Conservation (phyloP, 2,888 invertebrate genomes). For the Drosophila anomalata region DNA sequence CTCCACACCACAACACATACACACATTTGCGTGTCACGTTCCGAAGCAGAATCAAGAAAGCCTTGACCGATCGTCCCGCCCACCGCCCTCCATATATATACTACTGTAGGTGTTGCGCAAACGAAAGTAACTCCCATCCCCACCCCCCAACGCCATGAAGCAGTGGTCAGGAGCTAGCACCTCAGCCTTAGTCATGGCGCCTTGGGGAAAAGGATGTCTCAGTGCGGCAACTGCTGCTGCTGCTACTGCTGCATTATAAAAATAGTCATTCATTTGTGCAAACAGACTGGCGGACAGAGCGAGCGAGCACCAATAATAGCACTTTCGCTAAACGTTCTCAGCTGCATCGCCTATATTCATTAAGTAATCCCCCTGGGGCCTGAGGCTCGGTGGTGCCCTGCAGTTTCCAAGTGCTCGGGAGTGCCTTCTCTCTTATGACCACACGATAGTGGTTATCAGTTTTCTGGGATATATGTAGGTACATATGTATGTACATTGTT, state of each 20-base stretch:
- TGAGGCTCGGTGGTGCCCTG: conserved; percentile 2
- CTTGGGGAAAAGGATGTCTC: conserved; percentile 16
- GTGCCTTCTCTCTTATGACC: background rate
- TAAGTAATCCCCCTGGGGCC: conserved; percentile 55
- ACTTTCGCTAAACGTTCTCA: conserved; percentile 61
- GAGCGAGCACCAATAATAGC: conserved; percentile 55
- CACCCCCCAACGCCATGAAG: background rate
- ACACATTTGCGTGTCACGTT: conserved; percentile 64
- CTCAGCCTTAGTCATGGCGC: conserved; percentile 21
- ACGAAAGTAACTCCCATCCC: conserved; percentile 32
- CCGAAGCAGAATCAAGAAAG: conserved; percentile 41
- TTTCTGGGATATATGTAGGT: background rate
- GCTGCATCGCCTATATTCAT: conserved; percentile 52
- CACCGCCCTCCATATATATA: conserved; percentile 14
- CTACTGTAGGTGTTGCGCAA: conserved; percentile 58
- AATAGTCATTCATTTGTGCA: conserved; percentile 51
- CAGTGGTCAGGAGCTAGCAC: conserved; percentile 13
- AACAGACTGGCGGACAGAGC: conserved; percentile 4
- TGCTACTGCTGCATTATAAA: conserved; percentile 24
- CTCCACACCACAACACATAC: conserved; percentile 13
- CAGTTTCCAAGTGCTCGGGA: conserved; percentile 28
- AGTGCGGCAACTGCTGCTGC: conserved; percentile 16
- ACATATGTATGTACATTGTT: too few species aligned
- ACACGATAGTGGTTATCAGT: conserved; percentile 40
- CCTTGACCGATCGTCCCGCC: conserved; percentile 70